Evolutionary conservation across 2,888 invertebrate species (phyloP), one percentile per base, ranked within the genome.

Genomic region (Troilus luridus): DNA sequence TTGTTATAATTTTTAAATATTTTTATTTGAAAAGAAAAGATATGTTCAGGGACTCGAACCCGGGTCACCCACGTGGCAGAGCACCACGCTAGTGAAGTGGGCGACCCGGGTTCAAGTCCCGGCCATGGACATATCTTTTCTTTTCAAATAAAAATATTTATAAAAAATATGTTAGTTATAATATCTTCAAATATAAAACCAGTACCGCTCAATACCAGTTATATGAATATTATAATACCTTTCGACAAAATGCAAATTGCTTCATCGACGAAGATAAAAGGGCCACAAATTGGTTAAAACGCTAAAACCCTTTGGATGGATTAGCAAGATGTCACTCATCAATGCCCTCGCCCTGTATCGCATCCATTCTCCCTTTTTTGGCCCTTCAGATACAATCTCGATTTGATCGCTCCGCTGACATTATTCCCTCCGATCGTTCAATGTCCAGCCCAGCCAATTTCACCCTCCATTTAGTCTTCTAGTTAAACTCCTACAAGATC

Each of bases 371-470:
- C 72, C 27, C 41, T 41, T 77, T 77, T 77, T 41, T 2, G 41
- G 24, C 72, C 72, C 72, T 77, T 77, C 41, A 77, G 72, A 41
- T 77, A 77, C 72, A 77, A 77, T 77, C 72, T 41, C 27, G 72
- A 77, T 77, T 77, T 24, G 72, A 77, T 77, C 27, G 27, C 72
- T 77, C 41, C 72, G 17, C 7, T 41, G 27, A 17, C 41, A 77
- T 77, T 77, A 77, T 77, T 77, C 27, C 41, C 27, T 8, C 41
- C 72, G 72, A 41, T 77, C 72, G 41, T 77, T 77, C 72, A 77
- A 41, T 41, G 72, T 77, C 72, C 17, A 77, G 41, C 72, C 14
- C 14, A 77, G 72, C 72, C 72, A 77, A 77, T 77, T 77, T 77
- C 41, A 41, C 24, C 12, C 67, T 10, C 24, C 67, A 67, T 67